phyloP scores from a whole-genome alignment of 2,113 vertebrate species.

The Eurypyga helias region DNA sequence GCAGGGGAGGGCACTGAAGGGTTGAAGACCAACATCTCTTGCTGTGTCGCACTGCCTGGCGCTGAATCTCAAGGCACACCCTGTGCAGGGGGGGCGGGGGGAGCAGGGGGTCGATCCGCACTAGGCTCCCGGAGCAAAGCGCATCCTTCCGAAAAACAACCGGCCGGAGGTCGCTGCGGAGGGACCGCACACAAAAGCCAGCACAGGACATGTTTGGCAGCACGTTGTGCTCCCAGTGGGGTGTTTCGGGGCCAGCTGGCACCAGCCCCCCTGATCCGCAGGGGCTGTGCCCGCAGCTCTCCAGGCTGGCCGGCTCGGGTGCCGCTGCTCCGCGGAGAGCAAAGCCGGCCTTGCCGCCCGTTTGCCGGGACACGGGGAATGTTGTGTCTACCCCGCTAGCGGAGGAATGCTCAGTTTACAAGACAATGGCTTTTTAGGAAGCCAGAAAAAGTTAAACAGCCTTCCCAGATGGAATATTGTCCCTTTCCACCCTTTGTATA shows the following conservation, averaged over 20 bases:
- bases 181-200: background rate
- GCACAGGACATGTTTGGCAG: fast-evolving
- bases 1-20: background rate
- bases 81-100: fast-evolving
- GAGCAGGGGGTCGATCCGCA: background rate
- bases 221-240: fast-evolving
- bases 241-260: background rate
- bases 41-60: background rate
- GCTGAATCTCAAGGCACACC: background rate
- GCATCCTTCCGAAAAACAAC: background rate
- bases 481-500: conserved; percentile 6
- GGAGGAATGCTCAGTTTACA: conserved; percentile 54
- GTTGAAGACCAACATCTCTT: background rate
- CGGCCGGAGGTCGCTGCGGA: background rate
- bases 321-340: background rate
- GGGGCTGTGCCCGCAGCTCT: background rate
- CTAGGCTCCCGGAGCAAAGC: background rate
- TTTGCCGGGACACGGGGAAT: background rate
- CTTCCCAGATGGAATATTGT: conserved; percentile 12
- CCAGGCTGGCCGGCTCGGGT: background rate
- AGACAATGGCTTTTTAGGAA: conserved; percentile 54
- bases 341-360: background rate
- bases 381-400: conserved; percentile 53
- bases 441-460: conserved; percentile 48
- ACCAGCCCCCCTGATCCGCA: background rate